Percentiles rank a stretch among this genome's conserved stretches.
Conservation (phyloP, 2,113 vertebrate genomes). For the Loxodonta africana region DNA sequence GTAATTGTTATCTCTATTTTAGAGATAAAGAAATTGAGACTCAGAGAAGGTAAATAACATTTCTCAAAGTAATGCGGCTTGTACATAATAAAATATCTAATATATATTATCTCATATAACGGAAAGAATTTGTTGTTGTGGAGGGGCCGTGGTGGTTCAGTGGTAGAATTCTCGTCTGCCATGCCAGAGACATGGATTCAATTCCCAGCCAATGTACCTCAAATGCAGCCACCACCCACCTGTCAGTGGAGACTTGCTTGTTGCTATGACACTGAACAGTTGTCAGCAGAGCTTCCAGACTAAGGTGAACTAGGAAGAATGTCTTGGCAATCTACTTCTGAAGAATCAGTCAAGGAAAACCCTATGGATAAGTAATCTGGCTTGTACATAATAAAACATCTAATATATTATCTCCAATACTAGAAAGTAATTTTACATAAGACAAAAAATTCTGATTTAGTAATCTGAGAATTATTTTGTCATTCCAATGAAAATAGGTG, state of each 20-base stretch:
- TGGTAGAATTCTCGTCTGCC: not conserved
- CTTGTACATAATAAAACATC: not conserved
- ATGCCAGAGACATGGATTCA: not conserved
- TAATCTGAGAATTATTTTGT: not conserved
- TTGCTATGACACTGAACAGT: not conserved
- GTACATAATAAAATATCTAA: not conserved
- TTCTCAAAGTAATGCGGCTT: not conserved
- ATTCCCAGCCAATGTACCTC: not conserved
- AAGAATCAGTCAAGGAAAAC: not conserved
- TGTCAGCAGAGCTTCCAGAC: not conserved
- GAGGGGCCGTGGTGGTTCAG: not conserved
- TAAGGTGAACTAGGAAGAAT: not conserved
- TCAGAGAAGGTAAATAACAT: not conserved
- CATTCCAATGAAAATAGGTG: not conserved
- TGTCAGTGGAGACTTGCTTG: not conserved
- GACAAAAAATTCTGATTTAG: constrained; percentile 1
- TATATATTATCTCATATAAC: not conserved
- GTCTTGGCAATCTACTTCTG: not conserved
- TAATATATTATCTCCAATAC: not conserved
- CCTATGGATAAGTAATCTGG: not conserved
- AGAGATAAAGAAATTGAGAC: not conserved
- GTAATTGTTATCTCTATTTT: not conserved
- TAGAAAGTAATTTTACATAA: not conserved
- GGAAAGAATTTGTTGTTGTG: not conserved
- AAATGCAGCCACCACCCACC: not conserved